Evolutionary conservation across 2,797 vertebrate species (phyloP), one percentile per base, ranked within the genome.

Genomic region (Lithobates sylvaticus): DNA sequence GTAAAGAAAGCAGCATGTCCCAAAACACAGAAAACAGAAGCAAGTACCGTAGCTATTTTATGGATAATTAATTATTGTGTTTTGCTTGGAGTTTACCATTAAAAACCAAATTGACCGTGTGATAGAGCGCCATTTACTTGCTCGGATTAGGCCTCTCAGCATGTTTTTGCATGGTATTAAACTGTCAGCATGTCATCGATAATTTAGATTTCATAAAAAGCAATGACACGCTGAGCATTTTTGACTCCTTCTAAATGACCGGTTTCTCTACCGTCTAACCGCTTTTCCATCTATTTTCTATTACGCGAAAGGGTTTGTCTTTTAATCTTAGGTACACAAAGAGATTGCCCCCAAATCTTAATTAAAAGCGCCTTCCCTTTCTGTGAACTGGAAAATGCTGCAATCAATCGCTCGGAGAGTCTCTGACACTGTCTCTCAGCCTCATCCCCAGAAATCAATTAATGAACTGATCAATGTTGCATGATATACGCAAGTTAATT

Each of bases 391-490:
- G 50, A 54, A 85, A 65, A 36, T 10, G 39, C 44, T 65, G 54
- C 12, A 39, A 86, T 86, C 84, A 86, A 81, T 81, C 23, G 79
- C 44, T 1, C 32, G 65, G 88, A 72, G 91, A 93, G 90, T 72
- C 88, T 84, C 89, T 91, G 88, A 92, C 75, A 90, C 61, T 21
- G 47, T 89, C 79, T 90, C 92, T 90, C 86, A 90, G 82, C 83
- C 88, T 90, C 84, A 79, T 83, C 85, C 90, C 88, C 87, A 89
- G 80, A 88, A 86, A 93, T 93, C 89, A 91, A 89, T 93, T 92
- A 93, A 93, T 91, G 91, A 84, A 58, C 86, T 90, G 87, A 91
- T 93, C 92, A 90, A 91, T 94, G 86, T 88, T 87, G 86, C 79
- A 84, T 89, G 89, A 91, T 91, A 75, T 81, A 91, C 87, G 77